These are phyloP conservation scores for Aldabrachelys gigantea DNA, from an alignment of 2,113 vertebrate genomes.

Conservation along the genomic window DNA sequence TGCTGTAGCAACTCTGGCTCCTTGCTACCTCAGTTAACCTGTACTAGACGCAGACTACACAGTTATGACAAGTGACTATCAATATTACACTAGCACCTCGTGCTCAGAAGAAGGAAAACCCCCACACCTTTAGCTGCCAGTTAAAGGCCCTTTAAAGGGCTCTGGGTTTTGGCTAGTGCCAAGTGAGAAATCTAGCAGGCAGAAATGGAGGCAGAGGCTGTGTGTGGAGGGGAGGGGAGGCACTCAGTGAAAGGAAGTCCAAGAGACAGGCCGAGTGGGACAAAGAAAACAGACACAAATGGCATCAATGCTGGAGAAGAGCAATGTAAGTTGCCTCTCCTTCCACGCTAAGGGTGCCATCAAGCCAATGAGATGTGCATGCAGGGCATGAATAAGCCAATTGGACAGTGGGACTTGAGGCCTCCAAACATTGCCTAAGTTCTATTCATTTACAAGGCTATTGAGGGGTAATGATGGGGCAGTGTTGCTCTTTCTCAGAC, in stretches of 20 bases:
- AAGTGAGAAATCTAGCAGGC: neutral
- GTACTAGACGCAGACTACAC: neutral
- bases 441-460: neutral
- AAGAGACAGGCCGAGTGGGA: constrained; percentile 12
- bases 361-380: neutral
- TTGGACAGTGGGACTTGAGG: neutral
- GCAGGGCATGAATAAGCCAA: neutral
- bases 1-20: neutral
- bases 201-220: neutral
- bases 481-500: neutral
- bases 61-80: neutral
- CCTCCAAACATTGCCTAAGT: neutral
- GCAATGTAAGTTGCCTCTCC: neutral
- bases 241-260: constrained; percentile 5
- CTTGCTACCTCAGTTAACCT: neutral
- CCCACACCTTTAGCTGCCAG: neutral
- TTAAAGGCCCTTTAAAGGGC: neutral
- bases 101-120: neutral
- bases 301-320: constrained; percentile 12
- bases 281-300: constrained; percentile 35
- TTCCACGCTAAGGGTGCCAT: fast-evolving
- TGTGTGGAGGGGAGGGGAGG: fast-evolving
- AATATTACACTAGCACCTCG: neutral
- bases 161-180: neutral
- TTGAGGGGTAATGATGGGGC: neutral